Base-by-base conservation (phyloP, 2,113 vertebrate genomes). In the Oncorhynchus clarkii region DNA sequence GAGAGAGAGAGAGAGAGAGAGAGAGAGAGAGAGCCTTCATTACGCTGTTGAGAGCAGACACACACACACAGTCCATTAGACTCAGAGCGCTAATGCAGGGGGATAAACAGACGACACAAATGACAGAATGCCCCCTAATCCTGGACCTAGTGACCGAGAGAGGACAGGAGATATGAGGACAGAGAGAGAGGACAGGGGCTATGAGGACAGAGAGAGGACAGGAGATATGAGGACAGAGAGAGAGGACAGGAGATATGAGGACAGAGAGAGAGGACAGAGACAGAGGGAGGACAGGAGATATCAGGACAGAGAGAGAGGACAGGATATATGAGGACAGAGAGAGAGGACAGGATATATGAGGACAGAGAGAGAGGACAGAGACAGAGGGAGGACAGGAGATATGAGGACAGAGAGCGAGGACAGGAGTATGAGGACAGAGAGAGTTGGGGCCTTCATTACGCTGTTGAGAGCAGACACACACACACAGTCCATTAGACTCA, bases 271-370 rank as follows among this genome's bases (percentile, higher is more conserved):
- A 67, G 18, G 26, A 27, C 26, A 27, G 82, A 75, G 77, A n/a
- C n/a, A 80, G 62, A 84, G 75, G 72, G 81, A 9, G 71, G 3
- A 3, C 2, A 29, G 27, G 27, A 29, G 27, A 29, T 29, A 29
- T 2, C 2, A 29, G 27, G 27, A 29, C 27, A 29, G 27, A 29
- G 27, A 64, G 72, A 70, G 13, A 45, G 67, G 74, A 54, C 85
- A 78, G 85, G 86, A 83, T 68, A 85, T 70, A 90, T 80, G 87
- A 71, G 88, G 81, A 92, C 78, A 91, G 90, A 92, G 87, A 87
- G 87, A 81, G 62, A 27, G 27, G 27, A 3, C 2, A 18, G 65
- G 39, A 9, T 39, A 11, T 11, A 60, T 2, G 66, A 65, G 39
- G 51, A 20, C n/a, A 75, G 31, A 71, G 27, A 66, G 24, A 54